Evolutionary conservation across 2,888 invertebrate species (phyloP), one percentile per base, ranked within the genome.

Genomic region (Fissipunctia ypsillon): DNA sequence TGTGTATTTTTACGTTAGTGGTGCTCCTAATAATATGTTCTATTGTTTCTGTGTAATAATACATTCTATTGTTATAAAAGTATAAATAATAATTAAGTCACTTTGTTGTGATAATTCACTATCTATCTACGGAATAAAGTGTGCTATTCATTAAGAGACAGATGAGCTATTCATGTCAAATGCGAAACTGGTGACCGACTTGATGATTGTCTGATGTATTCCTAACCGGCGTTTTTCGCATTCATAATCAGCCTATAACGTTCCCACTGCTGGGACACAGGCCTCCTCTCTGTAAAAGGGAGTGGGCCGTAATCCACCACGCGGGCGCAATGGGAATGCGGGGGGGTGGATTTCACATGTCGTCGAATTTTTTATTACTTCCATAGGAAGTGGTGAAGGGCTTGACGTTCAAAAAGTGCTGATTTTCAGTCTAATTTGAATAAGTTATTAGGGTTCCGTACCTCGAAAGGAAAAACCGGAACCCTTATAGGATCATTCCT

Each of bases 1-100:
- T 50, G 10, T 64, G n/a, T 64, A 12, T 6, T 22, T 59, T 71
- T n/a, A 59, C 10, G 38, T 22, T 31, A 25, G 22, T 38, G 16
- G 45, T 14, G 16, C 3, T 57, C 57, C 41, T 78, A 78, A 78
- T 81, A 54, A 67, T 68, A 60, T 28, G 76, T 78, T 81, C 67
- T 54, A 81, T 81, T 81, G 76, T 68, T 5, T 31, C 38, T n/a
- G 6, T 22, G 7, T 60, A 70, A 75, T 78, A 60, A 60, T n/a
- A 54, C 45, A 10, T 38, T 48, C 38, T 60, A 75, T 75, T 75
- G 71, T 78, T 31, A 48, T 41, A 19, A 48, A 31, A 25, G 43
- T 45, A 35, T 68, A 35, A 68, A 77, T 77, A 67, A 68, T 43
- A 57, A 76, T 35, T 48, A 56, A 48, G 31, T 4, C 22, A 12